Evolutionary conservation across 2,797 vertebrate genomes (phyloP), one percentile per base, ranked within the genome.

Genomic region (Glossophaga mutica): DNA sequence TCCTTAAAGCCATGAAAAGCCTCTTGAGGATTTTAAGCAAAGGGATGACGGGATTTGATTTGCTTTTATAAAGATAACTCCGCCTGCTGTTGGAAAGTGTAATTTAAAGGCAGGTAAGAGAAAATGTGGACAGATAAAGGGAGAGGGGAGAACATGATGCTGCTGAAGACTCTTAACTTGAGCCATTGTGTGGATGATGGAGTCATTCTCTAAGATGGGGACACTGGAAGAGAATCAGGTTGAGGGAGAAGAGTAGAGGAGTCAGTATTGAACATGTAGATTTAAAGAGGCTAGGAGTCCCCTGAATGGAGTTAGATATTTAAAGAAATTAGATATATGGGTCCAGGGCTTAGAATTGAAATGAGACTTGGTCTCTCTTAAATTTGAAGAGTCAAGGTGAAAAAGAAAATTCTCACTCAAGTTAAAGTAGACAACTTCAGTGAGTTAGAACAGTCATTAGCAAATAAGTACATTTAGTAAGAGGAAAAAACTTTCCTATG

Each of bases 381-480:
- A 65, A 39, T 50, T 74, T 29, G 48, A 52, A 88, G 37, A 77
- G 42, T 86, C 29, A 73, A 78, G 9, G 71, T 91, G 22, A 46
- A 88, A 83, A 94, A 76, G 76, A 21, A 96, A 96, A 62, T 88
- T 82, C 59, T 92, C 18, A 73, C 39, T 91, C 73, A 87, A 87
- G 46, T 73, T 62, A 62, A 91, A 85, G 52, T 82, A 55, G 62
- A 90, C 34, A 81, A 70, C 18, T 81, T 87, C 52, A 71, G 48
- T 73, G 83, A 84, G 18, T 71, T 94, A 34, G 14, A 70, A 93
- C 19, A 44, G 26, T 92, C 71, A 81, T 76, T 24, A 87, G 21
- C 46, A 70, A 68, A 9, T 57, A 85, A 57, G 18, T 46, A 62
- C 26, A 77, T 70, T 81, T 81, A 34, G 22, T 18, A 88, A 92